phyloP scores from a whole-genome alignment of 1,140 invertebrate species.

The Ylistrum balloti region DNA sequence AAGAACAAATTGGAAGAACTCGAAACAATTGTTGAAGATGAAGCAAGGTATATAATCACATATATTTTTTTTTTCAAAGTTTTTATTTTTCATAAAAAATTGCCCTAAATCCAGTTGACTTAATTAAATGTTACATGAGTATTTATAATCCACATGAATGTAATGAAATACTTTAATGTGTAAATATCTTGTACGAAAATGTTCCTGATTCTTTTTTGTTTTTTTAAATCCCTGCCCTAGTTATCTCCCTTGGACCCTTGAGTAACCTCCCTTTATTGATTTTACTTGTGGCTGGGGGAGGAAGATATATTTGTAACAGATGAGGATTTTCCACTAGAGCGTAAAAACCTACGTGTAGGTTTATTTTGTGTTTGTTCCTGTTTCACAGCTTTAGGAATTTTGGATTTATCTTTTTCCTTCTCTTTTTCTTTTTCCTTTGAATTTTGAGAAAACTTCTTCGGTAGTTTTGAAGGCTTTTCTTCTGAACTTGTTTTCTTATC shows the following conservation, averaged over 20 bases:
- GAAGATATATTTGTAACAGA: slow-evolving; percentile 15
- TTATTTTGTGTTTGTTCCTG: background rate
- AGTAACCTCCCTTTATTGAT: background rate
- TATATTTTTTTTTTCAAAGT: background rate
- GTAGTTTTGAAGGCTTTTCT: background rate
- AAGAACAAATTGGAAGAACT: background rate
- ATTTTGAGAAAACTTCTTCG: slow-evolving; percentile 3
- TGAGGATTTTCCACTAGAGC: background rate
- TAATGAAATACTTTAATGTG: background rate
- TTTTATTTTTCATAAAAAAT: background rate
- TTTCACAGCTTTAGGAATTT: background rate
- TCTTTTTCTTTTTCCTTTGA: background rate
- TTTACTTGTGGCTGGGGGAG: background rate
- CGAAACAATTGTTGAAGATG: background rate
- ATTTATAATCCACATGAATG: slow-evolving; percentile 14
- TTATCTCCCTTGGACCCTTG: slow-evolving; percentile 31
- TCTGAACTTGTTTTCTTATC: background rate
- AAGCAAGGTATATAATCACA: background rate
- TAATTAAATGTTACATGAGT: background rate
- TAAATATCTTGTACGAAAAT: slow-evolving; percentile 13
- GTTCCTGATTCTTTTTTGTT: background rate
- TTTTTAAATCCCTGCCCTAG: slow-evolving; percentile 10
- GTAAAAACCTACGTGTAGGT: background rate
- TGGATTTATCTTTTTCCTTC: background rate
- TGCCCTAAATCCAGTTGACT: background rate